These are phyloP conservation scores for Onychomys leucogaster DNA, from an alignment of 2,797 vertebrate genomes.

Conservation along the genomic window DNA sequence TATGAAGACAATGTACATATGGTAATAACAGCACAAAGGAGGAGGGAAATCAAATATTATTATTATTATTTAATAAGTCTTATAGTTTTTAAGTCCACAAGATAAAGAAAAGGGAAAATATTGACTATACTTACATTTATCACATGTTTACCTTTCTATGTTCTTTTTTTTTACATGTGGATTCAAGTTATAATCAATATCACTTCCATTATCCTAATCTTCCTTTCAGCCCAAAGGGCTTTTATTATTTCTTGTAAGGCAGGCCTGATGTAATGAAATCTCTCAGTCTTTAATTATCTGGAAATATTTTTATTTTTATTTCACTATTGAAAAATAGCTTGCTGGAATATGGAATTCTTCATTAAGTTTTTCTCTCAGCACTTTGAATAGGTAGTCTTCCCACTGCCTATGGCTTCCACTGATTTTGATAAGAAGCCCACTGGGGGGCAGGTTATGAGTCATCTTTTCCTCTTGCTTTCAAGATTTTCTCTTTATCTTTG, in stretches of 20 bases:
- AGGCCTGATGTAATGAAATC: background rate
- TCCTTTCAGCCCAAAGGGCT: background rate
- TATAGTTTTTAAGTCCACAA: background rate
- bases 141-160: background rate
- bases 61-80: background rate
- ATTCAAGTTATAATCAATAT: background rate
- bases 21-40: background rate
- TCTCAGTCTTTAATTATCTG: background rate
- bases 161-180: background rate
- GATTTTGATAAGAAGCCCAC: background rate
- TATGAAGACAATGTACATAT: background rate
- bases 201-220: background rate
- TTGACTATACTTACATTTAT: background rate
- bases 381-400: background rate
- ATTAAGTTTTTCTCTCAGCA: background rate
- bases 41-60: background rate
- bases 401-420: background rate
- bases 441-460: background rate
- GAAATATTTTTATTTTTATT: conserved; percentile 25
- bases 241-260: conserved; percentile 1
- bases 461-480: background rate
- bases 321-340: background rate
- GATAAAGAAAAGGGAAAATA: background rate
- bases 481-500: background rate
- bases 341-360: background rate